phyloP scores from a whole-genome alignment of 1,140 invertebrate genomes.

The Triops cancriformis region DNA sequence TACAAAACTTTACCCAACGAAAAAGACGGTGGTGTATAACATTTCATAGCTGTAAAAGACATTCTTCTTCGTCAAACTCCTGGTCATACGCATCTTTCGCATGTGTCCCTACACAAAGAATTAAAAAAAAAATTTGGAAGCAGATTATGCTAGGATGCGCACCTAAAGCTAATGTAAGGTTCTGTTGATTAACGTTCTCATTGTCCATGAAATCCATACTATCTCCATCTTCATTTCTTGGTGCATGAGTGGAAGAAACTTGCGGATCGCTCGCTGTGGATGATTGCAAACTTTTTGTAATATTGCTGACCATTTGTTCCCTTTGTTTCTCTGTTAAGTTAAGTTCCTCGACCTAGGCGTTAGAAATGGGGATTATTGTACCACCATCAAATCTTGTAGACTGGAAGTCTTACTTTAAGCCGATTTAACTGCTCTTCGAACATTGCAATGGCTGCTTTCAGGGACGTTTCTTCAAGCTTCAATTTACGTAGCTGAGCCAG shows the following conservation, averaged over 20 bases:
- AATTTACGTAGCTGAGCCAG: neutral
- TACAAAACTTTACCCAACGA: neutral
- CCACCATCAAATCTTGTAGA: neutral
- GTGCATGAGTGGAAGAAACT: neutral
- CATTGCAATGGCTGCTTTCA: neutral
- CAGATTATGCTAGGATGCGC: neutral
- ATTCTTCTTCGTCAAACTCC: conserved; percentile 5
- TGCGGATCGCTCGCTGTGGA: neutral
- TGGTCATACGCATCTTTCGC: neutral
- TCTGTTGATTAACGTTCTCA: neutral
- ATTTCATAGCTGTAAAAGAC: neutral
- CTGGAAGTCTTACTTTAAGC: neutral
- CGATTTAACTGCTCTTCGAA: neutral
- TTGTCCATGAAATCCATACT: neutral
- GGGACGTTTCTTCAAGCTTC: neutral
- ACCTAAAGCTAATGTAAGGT: neutral
- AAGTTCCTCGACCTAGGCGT: neutral
- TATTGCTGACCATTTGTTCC: neutral
- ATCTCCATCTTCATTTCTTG: neutral
- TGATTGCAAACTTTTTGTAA: neutral
- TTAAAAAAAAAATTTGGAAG: neutral
- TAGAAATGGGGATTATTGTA: neutral
- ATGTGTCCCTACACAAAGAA: neutral
- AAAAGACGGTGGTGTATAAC: no score
- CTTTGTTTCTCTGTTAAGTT: neutral